phyloP scores from a whole-genome alignment of 2,113 vertebrate genomes.

The Peucedramus taeniatus region DNA sequence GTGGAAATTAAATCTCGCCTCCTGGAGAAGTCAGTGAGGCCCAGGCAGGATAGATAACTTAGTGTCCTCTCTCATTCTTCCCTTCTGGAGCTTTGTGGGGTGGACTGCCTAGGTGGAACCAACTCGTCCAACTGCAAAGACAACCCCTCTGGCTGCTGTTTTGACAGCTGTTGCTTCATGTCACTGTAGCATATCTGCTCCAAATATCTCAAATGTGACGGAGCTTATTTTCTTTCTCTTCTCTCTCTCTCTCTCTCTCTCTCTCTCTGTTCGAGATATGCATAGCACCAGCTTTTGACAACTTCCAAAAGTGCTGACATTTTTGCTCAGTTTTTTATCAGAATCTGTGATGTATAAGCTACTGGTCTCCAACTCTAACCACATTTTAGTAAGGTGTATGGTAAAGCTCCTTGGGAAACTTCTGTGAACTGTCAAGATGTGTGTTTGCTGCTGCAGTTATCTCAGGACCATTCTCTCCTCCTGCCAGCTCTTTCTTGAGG shows the following conservation, averaged over 20 bases:
- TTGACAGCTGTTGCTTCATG: not conserved
- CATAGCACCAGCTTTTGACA: not conserved
- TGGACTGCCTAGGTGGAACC: not conserved
- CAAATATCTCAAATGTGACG: not conserved
- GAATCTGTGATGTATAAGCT: not conserved
- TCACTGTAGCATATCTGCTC: not conserved
- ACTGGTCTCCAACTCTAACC: not conserved
- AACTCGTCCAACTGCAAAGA: not conserved
- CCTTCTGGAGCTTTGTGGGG: not conserved
- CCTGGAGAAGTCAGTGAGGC: not conserved
- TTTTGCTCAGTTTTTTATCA: fast-evolving
- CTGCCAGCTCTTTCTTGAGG: not conserved
- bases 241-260: no score
- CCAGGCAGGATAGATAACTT: not conserved
- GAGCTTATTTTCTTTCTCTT: not conserved
- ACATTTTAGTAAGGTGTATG: not conserved
- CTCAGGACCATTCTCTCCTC: not conserved
- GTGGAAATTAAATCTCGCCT: not conserved
- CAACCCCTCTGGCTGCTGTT: not conserved
- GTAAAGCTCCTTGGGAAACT: not conserved
- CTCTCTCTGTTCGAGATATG: not conserved
- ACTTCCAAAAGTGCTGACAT: not conserved
- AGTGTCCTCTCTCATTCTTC: not conserved
- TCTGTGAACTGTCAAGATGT: not conserved
- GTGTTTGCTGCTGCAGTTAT: not conserved